Percentiles rank a stretch among this genome's conserved stretches.
These are phyloP conservation scores for Trachurus trachurus DNA, from an alignment of 2,797 vertebrate species.

Conservation along the genomic window DNA sequence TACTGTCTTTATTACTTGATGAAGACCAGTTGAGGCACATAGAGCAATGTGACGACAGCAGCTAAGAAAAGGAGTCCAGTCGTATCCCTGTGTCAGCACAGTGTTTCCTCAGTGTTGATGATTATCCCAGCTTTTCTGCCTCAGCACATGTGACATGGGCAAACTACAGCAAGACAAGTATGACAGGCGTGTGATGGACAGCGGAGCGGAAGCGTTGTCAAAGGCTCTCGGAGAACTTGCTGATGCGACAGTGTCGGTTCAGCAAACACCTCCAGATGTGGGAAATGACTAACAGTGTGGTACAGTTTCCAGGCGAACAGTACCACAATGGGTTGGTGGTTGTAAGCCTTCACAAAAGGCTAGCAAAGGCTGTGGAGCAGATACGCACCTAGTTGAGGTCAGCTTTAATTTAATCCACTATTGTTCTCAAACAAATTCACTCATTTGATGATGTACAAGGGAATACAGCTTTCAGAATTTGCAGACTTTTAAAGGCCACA, in stretches of 20 bases:
- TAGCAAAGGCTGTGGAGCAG: not conserved
- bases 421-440: not conserved
- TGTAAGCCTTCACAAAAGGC: not conserved
- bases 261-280: constrained; percentile 24
- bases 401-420: too few species aligned
- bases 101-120: constrained; percentile 38
- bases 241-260: constrained; percentile 44
- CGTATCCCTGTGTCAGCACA: constrained; percentile 50
- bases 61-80: constrained; percentile 17
- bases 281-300: not conserved
- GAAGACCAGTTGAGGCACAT: not conserved
- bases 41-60: constrained; percentile 13
- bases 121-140: constrained; percentile 56
- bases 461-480: not conserved
- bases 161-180: constrained; percentile 41
- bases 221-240: constrained; percentile 45
- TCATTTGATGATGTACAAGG: not conserved
- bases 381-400: too few species aligned
- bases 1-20: not conserved
- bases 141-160: constrained; percentile 72
- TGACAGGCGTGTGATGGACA: constrained; percentile 63
- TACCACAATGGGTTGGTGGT: not conserved
- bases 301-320: too few species aligned
- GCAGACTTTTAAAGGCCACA: not conserved
- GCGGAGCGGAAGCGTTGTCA: constrained; percentile 44